Evolutionary conservation across 2,113 vertebrate species (phyloP).

Genomic region (Oreochromis tanganicae): DNA sequence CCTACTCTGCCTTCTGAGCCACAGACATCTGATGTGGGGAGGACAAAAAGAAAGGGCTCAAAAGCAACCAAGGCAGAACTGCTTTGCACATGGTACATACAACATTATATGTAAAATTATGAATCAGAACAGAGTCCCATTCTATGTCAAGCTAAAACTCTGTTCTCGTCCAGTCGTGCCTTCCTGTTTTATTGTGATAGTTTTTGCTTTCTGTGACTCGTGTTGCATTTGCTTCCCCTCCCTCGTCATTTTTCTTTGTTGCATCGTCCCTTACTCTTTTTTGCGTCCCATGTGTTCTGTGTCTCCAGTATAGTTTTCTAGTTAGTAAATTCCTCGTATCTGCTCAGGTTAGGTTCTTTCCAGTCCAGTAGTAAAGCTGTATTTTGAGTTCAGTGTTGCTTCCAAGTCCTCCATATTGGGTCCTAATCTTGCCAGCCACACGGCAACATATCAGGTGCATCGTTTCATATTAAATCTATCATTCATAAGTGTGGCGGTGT

Average conservation of each 20-base stretch:
- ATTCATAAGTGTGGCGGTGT: not conserved
- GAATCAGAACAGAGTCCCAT: not conserved
- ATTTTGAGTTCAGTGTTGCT: not conserved
- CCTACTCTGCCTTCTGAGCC: not conserved
- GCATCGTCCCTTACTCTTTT: not conserved
- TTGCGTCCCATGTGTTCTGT: not conserved
- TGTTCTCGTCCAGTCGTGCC: not conserved
- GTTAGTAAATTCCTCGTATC: not conserved
- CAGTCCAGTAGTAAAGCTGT: not conserved
- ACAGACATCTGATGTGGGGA: not conserved
- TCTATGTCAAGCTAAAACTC: not conserved
- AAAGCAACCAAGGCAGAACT: not conserved
- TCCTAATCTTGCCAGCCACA: not conserved
- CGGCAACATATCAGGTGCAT: not conserved
- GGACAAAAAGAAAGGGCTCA: not conserved
- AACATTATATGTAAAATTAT: not conserved
- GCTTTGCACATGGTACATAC: not conserved
- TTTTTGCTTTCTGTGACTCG: not conserved
- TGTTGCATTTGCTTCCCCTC: not conserved
- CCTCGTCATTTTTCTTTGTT: not conserved
- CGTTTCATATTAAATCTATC: not conserved
- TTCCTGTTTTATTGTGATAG: not conserved
- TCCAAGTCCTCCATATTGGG: not conserved
- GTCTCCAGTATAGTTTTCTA: not conserved
- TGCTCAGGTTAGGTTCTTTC: not conserved